phyloP scores from a whole-genome alignment of 92 coral and sea anemone species.

The Hydrozoanthus gracilis region DNA sequence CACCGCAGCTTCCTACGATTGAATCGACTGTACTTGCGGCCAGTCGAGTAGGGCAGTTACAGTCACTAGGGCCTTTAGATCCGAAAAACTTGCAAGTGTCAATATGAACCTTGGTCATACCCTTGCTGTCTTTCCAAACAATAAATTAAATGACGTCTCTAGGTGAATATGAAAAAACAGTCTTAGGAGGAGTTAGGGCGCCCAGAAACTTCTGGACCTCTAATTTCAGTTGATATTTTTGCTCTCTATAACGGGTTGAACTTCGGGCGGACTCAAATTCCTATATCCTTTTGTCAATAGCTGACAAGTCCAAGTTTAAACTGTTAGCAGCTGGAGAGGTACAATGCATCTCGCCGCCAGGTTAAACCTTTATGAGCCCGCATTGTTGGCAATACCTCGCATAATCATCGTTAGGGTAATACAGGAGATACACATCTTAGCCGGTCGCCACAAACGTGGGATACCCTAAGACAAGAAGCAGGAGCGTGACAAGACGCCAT shows the following conservation, averaged over 20 bases:
- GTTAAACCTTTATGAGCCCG: not conserved
- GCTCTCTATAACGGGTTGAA: slow-evolving; percentile 2
- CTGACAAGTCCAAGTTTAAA: slow-evolving; percentile 6
- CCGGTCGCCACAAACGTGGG: slow-evolving; percentile 32
- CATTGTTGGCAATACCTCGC: slow-evolving; percentile 41
- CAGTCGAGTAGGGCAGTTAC: slow-evolving; percentile 69
- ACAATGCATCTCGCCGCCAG: not conserved
- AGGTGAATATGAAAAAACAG: not conserved
- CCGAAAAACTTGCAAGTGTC: slow-evolving; percentile 35
- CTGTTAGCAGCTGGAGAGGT: not conserved
- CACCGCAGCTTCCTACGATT: slow-evolving; percentile 55
- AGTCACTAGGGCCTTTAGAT: slow-evolving; percentile 28
- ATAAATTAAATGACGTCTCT: not conserved
- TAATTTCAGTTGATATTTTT: not conserved
- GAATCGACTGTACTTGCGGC: slow-evolving; percentile 77
- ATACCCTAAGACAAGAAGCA: slow-evolving; percentile 10
- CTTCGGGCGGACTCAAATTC: not conserved
- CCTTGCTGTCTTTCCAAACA: not conserved
- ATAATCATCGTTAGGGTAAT: slow-evolving; percentile 27
- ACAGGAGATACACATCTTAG: slow-evolving; percentile 15
- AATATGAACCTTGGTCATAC: not conserved
- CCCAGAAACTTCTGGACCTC: not conserved
- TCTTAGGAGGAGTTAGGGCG: slow-evolving; percentile 1
- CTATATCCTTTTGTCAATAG: not conserved
- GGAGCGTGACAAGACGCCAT: not conserved